Percentiles rank a stretch among this genome's conserved stretches.
Conservation (phyloP, 2,113 vertebrate genomes). For the Spheniscus mendiculus region DNA sequence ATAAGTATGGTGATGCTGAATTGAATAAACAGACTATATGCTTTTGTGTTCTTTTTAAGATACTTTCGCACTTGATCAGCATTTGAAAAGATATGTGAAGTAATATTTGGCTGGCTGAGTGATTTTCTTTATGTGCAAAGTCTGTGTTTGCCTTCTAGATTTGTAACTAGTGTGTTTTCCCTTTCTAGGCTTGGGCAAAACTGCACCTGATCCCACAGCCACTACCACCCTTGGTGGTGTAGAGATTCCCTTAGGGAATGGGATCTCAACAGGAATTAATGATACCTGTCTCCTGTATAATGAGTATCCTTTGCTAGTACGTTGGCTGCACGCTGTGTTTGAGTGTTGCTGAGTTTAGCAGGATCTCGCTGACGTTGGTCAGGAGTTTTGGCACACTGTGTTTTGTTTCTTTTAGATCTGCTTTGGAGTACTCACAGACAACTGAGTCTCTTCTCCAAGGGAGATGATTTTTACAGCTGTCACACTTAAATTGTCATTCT, state of each 20-base stretch:
- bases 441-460: neutral
- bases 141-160: neutral
- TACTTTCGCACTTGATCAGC: neutral
- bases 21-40: neutral
- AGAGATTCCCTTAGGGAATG: conserved; percentile 91
- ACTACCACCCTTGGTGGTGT: conserved; percentile 85
- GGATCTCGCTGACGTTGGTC: neutral
- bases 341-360: neutral
- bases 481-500: neutral
- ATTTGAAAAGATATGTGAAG: neutral
- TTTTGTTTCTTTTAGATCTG: neutral
- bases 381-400: neutral
- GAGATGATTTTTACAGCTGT: neutral
- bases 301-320: conserved; percentile 90
- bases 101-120: neutral
- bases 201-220: conserved; percentile 88
- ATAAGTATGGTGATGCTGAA: neutral
- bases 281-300: conserved; percentile 97
- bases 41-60: neutral
- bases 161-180: neutral
- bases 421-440: neutral
- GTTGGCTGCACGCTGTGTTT: accelerated
- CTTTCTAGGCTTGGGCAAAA: conserved; percentile 89
- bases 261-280: conserved; percentile 84
- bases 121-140: neutral